Evolutionary conservation across 2,797 vertebrate species (phyloP).

Genomic region (Squalus acanthias): DNA sequence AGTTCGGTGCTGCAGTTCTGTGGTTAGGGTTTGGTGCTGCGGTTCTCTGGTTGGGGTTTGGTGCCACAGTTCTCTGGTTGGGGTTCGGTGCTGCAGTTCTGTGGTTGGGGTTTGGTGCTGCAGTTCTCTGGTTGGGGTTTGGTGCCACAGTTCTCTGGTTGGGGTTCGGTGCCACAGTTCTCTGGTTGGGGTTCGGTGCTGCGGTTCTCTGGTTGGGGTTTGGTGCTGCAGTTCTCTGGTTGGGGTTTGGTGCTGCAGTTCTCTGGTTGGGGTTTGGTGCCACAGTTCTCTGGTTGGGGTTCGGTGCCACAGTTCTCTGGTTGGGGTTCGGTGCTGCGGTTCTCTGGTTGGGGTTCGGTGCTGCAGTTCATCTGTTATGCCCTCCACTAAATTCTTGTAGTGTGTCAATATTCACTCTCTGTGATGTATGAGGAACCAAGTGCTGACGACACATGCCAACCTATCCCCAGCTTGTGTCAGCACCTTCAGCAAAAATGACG

Average conservation of each 20-base stretch:
- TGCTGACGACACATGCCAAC: no score
- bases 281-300: neutral
- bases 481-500: neutral
- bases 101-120: neutral
- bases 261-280: neutral
- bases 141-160: no score
- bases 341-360: neutral
- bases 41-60: neutral
- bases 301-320: neutral
- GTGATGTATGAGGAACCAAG: neutral
- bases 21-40: neutral
- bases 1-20: neutral
- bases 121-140: neutral
- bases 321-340: neutral
- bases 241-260: neutral
- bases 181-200: neutral
- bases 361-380: neutral
- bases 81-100: neutral
- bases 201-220: neutral
- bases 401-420: neutral
- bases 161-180: neutral
- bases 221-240: neutral
- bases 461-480: neutral
- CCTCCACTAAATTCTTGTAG: neutral
- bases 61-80: neutral